phyloP scores from a whole-genome alignment of 30 jellyfish, hydroid and myxozoan species.

The Catostylus mosaicus region DNA sequence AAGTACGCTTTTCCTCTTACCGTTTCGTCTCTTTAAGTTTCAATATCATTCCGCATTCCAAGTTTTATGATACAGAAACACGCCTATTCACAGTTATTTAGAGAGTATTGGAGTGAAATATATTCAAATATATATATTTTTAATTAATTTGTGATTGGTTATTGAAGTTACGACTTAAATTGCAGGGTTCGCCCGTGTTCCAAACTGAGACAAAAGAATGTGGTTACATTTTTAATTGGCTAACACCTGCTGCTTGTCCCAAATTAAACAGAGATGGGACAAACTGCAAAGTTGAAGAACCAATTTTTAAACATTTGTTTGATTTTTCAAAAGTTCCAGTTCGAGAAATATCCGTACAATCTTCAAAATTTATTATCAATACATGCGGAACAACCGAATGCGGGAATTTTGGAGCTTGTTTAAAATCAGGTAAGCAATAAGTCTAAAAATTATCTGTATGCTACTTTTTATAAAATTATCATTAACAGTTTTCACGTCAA shows the following conservation, averaged over 20 bases:
- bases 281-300: conserved; percentile 62
- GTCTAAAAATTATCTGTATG: too few relatives aligned
- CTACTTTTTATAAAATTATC: neutral
- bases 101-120: too few relatives aligned
- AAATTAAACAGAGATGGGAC: conserved; percentile 13
- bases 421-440: conserved; percentile 40
- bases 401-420: conserved; percentile 51
- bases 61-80: too few relatives aligned
- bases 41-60: too few relatives aligned
- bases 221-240: conserved; percentile 76
- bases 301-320: conserved; percentile 47
- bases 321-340: conserved; percentile 40
- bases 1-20: too few relatives aligned
- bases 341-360: conserved; percentile 1
- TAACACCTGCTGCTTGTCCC: conserved; percentile 87
- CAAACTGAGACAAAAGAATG: conserved; percentile 73
- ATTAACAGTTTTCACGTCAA: neutral
- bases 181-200: conserved; percentile 85
- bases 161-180: too few relatives aligned
- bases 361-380: conserved; percentile 8
- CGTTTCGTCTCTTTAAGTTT: too few relatives aligned
- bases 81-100: too few relatives aligned
- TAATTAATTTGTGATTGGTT: too few relatives aligned
- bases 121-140: too few relatives aligned
- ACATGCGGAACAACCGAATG: conserved; percentile 53